Evolutionary conservation across 1,140 invertebrate genomes (phyloP), one percentile per base, ranked within the genome.

Genomic region (Zophobas atratus): DNA sequence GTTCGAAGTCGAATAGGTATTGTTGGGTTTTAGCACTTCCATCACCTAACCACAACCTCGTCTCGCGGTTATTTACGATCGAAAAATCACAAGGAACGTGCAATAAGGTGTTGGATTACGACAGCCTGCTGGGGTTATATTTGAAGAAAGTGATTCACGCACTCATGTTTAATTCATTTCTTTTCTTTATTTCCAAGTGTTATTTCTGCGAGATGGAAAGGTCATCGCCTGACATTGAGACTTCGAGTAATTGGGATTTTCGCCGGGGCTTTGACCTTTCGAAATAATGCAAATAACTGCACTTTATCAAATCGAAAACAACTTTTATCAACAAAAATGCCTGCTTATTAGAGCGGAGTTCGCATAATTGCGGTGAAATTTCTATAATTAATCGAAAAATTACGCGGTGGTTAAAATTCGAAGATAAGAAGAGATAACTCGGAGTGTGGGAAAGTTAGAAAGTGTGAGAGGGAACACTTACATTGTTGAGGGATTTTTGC

Each of bases 1-100:
- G 71, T 73, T 73, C 71, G 71, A 73, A 39, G 71, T 73, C 33
- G 71, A 73, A 48, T 73, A 73, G 71, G 71, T 73, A 55, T 3
- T 46, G 48, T 51, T 36, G 33, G 8, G 6, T 56, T 63, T 63
- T 6, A 39, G 33, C 57, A 36, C 1, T 1, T 0, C 1, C 2
- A 2, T 41, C 36, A 41, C 57, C 57, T 63, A 38, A 41, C 36
- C 34, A 39, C 36, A 63, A 51, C 3, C 3, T 2, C 4, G 49
- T 57, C 35, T 57, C 49, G 5, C 20, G 6, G 49, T 53, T 53
- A 20, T 53, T 53, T 20, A 3, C 43, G 43, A 46, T 46, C 43
- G 3, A 8, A 46, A 46, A 20, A 20, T 20, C 20, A 8, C 43
- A 46, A 46, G 8, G 43, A 46, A 46, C 43, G 43, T 4, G 43